Base-by-base conservation (phyloP, 2,888 invertebrate species). In the Operophtera brumata region DNA sequence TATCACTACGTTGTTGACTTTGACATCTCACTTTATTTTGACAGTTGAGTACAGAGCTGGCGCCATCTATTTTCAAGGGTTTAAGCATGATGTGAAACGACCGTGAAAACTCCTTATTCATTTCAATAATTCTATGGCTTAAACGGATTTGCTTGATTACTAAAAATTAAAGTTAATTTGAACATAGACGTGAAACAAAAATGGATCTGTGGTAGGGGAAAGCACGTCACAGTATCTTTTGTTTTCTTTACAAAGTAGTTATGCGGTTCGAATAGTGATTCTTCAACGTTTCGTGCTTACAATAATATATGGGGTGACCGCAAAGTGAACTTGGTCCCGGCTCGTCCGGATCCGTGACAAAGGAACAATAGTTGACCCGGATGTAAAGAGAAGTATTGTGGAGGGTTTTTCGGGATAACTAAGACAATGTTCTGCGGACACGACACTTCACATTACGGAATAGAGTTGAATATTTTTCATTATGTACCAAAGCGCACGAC, bases 301-400 rank as follows among this genome's bases (percentile, higher is more conserved):
- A 55, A 60, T 20, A 20, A 20, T 20, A 65, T 50, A 56, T 68
- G 65, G 60, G 68, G 25, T 47, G 64, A 65, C 67, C 64, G 81
- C 76, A 81, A 73, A 78, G 61, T 55, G 76, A 79, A 73, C 66
- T 78, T 80, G 70, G 82, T 66, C 54, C 47, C 56, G 62, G 76
- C 70, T 75, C 77, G 82, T 82, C 82, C 82, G 76, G 78, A 66
- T 71, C 65, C 62, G 71, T 76, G 78, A 84, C 83, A 85, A 85
- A 84, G 80, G 82, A 82, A 85, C 83, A 85, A 85, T 82, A 71
- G 75, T 66, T 77, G 84, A 82, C 84, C 82, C 80, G 82, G 80
- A 84, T 84, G 82, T 77, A 71, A 73, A 76, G 79, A 76, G 79
- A 80, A 82, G 79, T 77, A 80, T 41, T 47, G 73, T 73, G 67